Percentiles rank a stretch among this genome's conserved stretches.
phyloP scores from a whole-genome alignment of 2,797 vertebrate genomes.

The Pangasius macronema region DNA sequence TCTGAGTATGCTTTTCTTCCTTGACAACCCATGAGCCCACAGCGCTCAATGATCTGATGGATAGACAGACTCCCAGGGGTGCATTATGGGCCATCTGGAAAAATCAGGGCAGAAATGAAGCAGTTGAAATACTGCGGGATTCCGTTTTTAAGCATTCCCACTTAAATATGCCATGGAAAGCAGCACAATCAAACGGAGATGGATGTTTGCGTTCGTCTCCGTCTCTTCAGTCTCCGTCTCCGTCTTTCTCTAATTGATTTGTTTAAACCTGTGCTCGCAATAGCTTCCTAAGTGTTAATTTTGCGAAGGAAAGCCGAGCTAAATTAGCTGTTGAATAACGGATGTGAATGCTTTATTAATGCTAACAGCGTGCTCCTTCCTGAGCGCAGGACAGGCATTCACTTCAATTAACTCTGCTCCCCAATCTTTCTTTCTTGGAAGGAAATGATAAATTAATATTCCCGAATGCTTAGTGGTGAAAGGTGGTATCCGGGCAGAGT shows the following conservation, averaged over 20 bases:
- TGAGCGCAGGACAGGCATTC: conserved; percentile 60
- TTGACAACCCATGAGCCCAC: conserved; percentile 6
- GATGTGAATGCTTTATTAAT: conserved; percentile 73
- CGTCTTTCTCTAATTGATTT: conserved; percentile 61
- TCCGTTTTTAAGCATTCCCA: conserved; percentile 54
- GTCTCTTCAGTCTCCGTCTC: conserved; percentile 53
- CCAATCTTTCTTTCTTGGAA: conserved; percentile 26
- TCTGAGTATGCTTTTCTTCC: conserved; percentile 36
- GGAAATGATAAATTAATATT: conserved; percentile 54
- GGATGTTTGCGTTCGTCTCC: conserved; percentile 64
- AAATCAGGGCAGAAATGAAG: conserved; percentile 61
- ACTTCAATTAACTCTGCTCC: conserved; percentile 59
- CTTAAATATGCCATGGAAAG: conserved; percentile 50
- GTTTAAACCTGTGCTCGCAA: conserved; percentile 63
- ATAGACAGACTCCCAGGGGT: conserved; percentile 69
- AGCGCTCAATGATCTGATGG: conserved; percentile 61
- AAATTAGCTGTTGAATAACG: conserved; percentile 67
- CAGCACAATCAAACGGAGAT: conserved; percentile 25
- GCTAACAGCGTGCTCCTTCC: conserved; percentile 59
- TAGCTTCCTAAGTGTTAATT: conserved; percentile 75
- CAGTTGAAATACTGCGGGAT: conserved; percentile 53
- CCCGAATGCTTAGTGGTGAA: conserved; percentile 38
- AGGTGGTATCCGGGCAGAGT: conserved; percentile 42
- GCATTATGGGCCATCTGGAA: conserved; percentile 70
- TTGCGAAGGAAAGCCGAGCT: conserved; percentile 62